Percentiles rank a stretch among this genome's conserved stretches.
phyloP scores from a whole-genome alignment of 2,888 invertebrate species.

The Ophion obscuratus region DNA sequence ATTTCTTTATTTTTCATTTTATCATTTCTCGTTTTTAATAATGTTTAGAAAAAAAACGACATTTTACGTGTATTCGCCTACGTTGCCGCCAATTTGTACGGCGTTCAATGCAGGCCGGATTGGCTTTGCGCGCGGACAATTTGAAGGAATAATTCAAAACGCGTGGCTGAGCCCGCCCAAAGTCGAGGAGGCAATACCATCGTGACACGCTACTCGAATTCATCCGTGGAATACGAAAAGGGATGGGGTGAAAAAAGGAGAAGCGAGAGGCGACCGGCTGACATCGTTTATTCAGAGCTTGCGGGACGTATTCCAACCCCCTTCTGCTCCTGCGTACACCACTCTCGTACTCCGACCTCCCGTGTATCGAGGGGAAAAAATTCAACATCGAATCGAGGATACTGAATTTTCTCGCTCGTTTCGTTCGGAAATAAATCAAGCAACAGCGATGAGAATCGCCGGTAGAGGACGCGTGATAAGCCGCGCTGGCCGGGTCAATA shows the following conservation, averaged over 20 bases:
- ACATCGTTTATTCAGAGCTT: slow-evolving; percentile 62
- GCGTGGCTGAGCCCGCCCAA: slow-evolving; percentile 23
- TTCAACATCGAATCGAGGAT: slow-evolving; percentile 6
- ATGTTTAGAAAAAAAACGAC: background rate
- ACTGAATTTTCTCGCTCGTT: background rate
- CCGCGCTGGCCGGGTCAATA: no score
- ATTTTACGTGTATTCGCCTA: background rate
- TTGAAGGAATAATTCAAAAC: slow-evolving; percentile 56
- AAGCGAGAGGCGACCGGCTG: slow-evolving; percentile 24
- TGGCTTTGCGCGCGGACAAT: slow-evolving; percentile 51
- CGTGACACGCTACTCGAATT: slow-evolving; percentile 39
- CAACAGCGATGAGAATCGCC: no score
- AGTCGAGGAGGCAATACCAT: slow-evolving; percentile 37
- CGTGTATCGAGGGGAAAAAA: slow-evolving; percentile 14
- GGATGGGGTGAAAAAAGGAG: slow-evolving; percentile 20
- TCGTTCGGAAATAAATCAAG: no score
- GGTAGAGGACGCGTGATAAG: no score
- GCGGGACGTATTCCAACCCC: slow-evolving; percentile 51
- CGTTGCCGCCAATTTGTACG: background rate
- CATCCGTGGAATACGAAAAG: slow-evolving; percentile 37
- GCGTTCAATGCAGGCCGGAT: slow-evolving; percentile 29
- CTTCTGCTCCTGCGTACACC: background rate
- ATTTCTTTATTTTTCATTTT: background rate
- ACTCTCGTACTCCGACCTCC: background rate
- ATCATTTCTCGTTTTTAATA: background rate